Conservation (phyloP, 1,140 invertebrate genomes). For the Hylaeus anthracinus region DNA sequence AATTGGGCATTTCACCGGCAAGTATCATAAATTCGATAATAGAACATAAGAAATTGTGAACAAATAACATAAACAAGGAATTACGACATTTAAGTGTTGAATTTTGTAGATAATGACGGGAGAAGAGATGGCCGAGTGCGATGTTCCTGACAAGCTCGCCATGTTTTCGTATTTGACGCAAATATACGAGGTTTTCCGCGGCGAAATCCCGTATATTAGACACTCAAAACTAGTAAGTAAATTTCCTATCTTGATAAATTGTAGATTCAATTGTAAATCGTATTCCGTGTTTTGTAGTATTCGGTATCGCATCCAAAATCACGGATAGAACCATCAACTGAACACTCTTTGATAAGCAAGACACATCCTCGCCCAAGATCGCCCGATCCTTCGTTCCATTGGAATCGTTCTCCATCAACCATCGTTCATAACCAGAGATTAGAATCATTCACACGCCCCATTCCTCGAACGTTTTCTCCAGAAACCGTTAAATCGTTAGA, state of each 20-base stretch:
- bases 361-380: constrained; percentile 15
- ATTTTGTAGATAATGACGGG: constrained; percentile 86
- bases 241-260: neutral
- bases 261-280: neutral
- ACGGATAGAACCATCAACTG: neutral
- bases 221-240: constrained; percentile 87
- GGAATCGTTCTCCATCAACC: neutral
- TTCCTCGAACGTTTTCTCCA: neutral
- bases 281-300: constrained; percentile 24
- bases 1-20: constrained; percentile 89
- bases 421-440: neutral
- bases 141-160: constrained; percentile 87
- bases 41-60: neutral
- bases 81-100: neutral
- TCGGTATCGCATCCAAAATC: constrained; percentile 7
- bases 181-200: constrained; percentile 91
- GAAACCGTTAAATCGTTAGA: constrained; percentile 8
- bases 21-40: constrained; percentile 33
- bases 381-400: constrained; percentile 6
- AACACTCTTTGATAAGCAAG: neutral
- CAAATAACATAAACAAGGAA: neutral
- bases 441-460: neutral
- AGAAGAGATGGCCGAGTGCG: constrained; percentile 88
- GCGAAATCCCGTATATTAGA: constrained; percentile 91
- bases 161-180: constrained; percentile 94